Evolutionary conservation across 1,140 invertebrate species (phyloP), one percentile per base, ranked within the genome.

Genomic region (Euborellia annulipes): DNA sequence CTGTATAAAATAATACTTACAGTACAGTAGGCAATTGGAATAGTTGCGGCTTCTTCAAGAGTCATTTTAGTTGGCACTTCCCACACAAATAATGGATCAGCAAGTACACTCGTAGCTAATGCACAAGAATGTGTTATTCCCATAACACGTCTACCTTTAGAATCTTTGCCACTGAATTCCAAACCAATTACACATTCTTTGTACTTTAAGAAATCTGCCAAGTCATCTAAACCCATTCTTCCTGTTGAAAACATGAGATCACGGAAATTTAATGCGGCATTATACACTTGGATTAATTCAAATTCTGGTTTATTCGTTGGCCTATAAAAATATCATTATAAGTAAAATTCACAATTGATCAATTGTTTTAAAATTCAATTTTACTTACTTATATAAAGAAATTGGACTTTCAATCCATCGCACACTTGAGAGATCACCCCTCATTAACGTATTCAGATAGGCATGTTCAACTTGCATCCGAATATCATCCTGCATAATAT

Each of bases 401-500:
- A 72, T 40, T 45, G 70, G 68, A 43, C 75, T 79, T 62, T 82
- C 66, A 1, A 92, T 65, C 92, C 93, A 97, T 11, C 63, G 72
- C 2, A 97, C 58, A 23, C 82, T 82, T 0, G 80, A 82, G 16
- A 96, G 63, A 61, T 96, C 91, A 41, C 90, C 87, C 51, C 80
- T 72, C 8, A 79, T 78, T 2, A 73, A 52, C 1, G 82, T 76
- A 62, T 92, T 88, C 0, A 82, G 76, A 59, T 75, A 90, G 0
- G 76, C 80, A 64, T 94, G 82, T 42, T 70, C 57, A 0, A 65
- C 65, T 30, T 55, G 38, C 63, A 46, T 34, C 11, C 32, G n/a
- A 34, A 34, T 34, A 34, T 11, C n/a, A 34, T 16, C 8, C 43
- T 2, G 17, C 8, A 18, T 30, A 4, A 13, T 41, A 39, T 36